Conservation (phyloP, 2,113 vertebrate genomes). For the Plectropomus leopardus region DNA sequence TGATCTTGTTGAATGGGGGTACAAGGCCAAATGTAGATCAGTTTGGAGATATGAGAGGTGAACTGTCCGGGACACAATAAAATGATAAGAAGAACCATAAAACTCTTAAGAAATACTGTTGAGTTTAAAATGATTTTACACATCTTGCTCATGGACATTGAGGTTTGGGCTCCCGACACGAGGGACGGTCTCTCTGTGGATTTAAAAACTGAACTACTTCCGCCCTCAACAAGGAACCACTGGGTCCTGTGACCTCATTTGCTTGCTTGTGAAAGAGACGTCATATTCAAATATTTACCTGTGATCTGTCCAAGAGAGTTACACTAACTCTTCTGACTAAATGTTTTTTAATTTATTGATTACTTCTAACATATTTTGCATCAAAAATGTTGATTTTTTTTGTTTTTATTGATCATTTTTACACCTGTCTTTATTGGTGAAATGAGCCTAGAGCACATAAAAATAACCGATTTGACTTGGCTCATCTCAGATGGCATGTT, state of each 20-base stretch:
- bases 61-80: background rate
- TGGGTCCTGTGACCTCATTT: background rate
- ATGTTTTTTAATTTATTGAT: background rate
- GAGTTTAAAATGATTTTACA: background rate
- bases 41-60: conserved; percentile 19
- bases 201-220: too few species aligned
- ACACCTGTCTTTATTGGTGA: background rate
- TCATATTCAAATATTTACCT: background rate
- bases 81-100: background rate
- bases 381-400: background rate
- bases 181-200: too few species aligned
- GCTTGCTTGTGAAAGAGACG: background rate
- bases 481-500: background rate
- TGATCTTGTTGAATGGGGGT: conserved; percentile 1
- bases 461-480: background rate
- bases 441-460: background rate
- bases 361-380: background rate
- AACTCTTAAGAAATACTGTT: background rate
- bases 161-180: background rate
- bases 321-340: background rate
- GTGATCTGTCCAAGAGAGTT: background rate
- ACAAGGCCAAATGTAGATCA: conserved; percentile 3
- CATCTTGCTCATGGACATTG: background rate
- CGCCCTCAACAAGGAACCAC: too few species aligned
- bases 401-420: background rate